phyloP scores from a whole-genome alignment of 2,888 invertebrate genomes.

The Eristalis tenax region DNA sequence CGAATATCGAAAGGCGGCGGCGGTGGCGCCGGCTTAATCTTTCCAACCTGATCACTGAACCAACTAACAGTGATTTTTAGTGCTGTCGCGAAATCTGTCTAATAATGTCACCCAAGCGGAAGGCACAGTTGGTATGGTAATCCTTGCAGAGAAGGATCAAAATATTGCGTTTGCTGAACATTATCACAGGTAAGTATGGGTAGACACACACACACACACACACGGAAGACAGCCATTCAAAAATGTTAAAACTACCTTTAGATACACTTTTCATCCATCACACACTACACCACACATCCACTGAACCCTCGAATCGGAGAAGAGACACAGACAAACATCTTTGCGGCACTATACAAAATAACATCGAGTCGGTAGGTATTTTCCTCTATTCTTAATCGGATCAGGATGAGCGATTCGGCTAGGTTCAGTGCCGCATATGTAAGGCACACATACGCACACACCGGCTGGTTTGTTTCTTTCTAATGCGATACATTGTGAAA shows the following conservation, averaged over 20 bases:
- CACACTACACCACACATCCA: constrained; percentile 16
- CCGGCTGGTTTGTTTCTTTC: constrained; percentile 19
- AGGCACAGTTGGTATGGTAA: constrained; percentile 41
- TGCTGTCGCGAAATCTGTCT: constrained; percentile 41
- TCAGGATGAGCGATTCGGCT: constrained; percentile 72
- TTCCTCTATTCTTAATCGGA: constrained; percentile 73
- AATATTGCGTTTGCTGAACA: constrained; percentile 57
- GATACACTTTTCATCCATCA: constrained; percentile 20
- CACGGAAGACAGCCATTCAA: not conserved
- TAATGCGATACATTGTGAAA: constrained; percentile 16
- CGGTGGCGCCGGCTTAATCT: not conserved
- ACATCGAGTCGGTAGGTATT: constrained; percentile 28
- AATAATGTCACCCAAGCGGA: constrained; percentile 53
- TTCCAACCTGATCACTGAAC: constrained; percentile 45
- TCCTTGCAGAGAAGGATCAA: constrained; percentile 52
- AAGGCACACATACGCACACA: constrained; percentile 3
- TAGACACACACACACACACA: not conserved
- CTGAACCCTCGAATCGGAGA: constrained; percentile 23
- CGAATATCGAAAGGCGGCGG: too few species aligned
- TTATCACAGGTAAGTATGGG: constrained; percentile 46
- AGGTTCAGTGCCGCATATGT: constrained; percentile 43
- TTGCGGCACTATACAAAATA: constrained; percentile 12
- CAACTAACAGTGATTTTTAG: constrained; percentile 62
- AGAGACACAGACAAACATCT: constrained; percentile 35
- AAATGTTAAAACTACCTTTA: constrained; percentile 53